Base-by-base conservation (phyloP, 37 sponge, comb jelly and placozoan species). In the Haliclona indistincta region DNA sequence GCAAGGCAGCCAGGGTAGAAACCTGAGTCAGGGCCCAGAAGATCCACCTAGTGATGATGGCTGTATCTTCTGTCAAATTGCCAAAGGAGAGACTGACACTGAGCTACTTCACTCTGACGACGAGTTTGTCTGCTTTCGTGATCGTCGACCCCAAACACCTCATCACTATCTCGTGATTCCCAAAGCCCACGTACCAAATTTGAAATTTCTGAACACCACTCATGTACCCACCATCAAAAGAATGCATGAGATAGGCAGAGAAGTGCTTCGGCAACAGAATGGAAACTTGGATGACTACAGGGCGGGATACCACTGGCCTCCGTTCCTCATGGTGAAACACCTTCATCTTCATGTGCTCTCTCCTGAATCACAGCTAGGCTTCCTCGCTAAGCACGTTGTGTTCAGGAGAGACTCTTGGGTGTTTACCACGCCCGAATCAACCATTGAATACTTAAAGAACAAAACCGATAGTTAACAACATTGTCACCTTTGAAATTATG, bases 221-320 rank as follows among this genome's bases (percentile, higher is more conserved):
- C 75, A 85, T 40, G 34, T 83, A 19, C 71, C 88, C 2, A 74
- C 87, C 39, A 75, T 94, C 4, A 54, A 77, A 33, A 64, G 64
- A 28, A 86, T 94, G 95, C 78, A 62, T 1, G 82, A 84, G 23
- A 63, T 90, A 20, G 95, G 85, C 1, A 63, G 70, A 45, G 28
- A 68, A 51, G 73, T 90, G 25, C 61, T 90, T 23, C 6, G 28
- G 37, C 42, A 75, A 40, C 68, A 70, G 44, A 84, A 84, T 20
- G 88, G 76, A 3, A 70, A 54, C 36, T 39, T 37, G 25, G 82
- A 84, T 3, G 90, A 94, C 25, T 64, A 66, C 25, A 55, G 90
- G 23, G 74, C 85, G 41, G 96, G 96, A n/a, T 95, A 91, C 49
- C 92, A 91, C 63, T 91, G 92, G 96, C 92, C 96, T 2, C 96